These are phyloP conservation scores for Saccopteryx leptura DNA, from an alignment of 2,113 vertebrate genomes.

Conservation along the genomic window DNA sequence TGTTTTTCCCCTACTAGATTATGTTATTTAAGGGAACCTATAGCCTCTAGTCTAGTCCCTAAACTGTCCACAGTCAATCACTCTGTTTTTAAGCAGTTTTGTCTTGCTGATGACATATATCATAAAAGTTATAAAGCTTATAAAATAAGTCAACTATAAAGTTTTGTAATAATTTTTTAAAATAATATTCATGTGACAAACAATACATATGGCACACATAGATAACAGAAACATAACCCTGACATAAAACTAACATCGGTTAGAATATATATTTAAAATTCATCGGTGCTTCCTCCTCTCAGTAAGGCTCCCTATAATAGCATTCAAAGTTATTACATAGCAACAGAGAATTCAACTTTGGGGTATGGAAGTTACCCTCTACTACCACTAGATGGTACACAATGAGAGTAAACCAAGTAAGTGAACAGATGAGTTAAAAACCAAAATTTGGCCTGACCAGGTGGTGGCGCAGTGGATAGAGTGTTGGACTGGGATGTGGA, in stretches of 20 bases:
- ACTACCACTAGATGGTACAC: constrained; percentile 59
- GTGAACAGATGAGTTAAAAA: constrained; percentile 30
- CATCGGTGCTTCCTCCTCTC: neutral
- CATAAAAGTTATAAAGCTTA: constrained; percentile 35
- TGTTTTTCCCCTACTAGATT: neutral
- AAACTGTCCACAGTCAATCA: neutral
- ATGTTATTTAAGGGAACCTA: neutral
- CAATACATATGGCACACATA: neutral
- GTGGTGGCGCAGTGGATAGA: no score
- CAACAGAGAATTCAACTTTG: neutral
- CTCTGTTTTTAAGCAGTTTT: constrained; percentile 51
- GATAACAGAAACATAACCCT: neutral
- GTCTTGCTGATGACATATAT: constrained; percentile 20
- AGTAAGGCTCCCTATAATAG: neutral
- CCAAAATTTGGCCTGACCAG: no score
- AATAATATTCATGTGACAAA: constrained; percentile 18
- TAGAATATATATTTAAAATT: constrained; percentile 48
- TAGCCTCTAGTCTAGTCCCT: neutral
- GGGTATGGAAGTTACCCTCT: constrained; percentile 44
- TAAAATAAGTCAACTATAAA: constrained; percentile 9
- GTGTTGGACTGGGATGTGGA: no score
- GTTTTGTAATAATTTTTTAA: constrained; percentile 22
- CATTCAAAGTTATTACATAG: neutral
- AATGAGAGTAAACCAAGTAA: constrained; percentile 1
- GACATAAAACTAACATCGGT: neutral